Evolutionary conservation across 2,888 invertebrate genomes (phyloP), one percentile per base, ranked within the genome.

Genomic region (Coremacera marginata): DNA sequence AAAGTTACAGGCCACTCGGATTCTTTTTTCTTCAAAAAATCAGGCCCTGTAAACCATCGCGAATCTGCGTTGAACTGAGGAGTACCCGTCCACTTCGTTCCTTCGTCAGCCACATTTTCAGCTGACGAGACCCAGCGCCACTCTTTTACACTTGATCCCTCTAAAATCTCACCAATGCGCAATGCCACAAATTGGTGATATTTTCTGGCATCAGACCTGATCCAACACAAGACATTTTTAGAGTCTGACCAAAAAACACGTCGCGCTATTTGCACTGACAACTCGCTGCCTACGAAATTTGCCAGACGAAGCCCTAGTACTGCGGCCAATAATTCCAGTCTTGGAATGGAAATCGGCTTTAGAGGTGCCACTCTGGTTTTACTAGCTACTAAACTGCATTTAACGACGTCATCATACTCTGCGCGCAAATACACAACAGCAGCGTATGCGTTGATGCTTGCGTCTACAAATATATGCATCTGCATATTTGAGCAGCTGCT

Each of bases 211-310:
- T 44, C 70, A 25, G 7, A 75, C 49, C 75, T 62, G 62, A 70
- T 70, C 31, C 31, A 31, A 68, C 0, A 44, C 31, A 1, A 75
- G 11, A 60, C 60, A 60, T 60, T 60, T 51, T 78, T 80, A 3
- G 78, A 80, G 31, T 79, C 78, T 7, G 71, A 75, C 80, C 80
- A 81, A 37, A 74, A 81, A 4, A 76, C 11, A 7, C 57, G 52
- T 4, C 70, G 44, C 0, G 60, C 60, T 27, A 80, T 44, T 16
- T 37, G 49, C 0, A 78, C 52, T 9, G 78, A 75, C 16, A 70
- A 63, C 44, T 79, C 65, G 19, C n/a, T 65, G 55, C 27, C 44
- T 52, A 55, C 63, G 37, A 44, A 72, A 14, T 67, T 68, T 2
- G 73, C 57, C 4, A 70, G 25, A 7, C 74, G 62, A 19, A 51